Evolutionary conservation across 2,888 invertebrate genomes (phyloP), one percentile per base, ranked within the genome.

Genomic region (Sinodicranocentrus sp.): DNA sequence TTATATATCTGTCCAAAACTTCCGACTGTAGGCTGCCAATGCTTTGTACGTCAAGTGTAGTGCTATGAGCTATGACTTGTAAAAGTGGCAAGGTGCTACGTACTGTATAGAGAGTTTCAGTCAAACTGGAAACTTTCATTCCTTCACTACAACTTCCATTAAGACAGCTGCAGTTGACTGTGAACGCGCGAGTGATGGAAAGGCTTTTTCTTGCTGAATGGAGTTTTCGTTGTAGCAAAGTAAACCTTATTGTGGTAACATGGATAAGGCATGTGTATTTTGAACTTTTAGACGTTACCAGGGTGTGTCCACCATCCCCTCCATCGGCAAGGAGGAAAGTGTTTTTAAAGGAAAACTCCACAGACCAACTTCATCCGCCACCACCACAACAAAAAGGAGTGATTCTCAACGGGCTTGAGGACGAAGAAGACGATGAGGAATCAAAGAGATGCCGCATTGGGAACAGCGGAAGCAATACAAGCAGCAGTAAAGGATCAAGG

Each of bases 291-390:
- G 88, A 88, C 79, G 88, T 88, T 61, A 88, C 88, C 33, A 85
- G 88, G 68, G 87, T 87, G 72, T 85, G 85, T 77, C 87, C 88
- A 72, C 88, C 88, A 63, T 89, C 88, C 17, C 88, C 88, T 77
- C 88, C 88, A 39, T 77, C 87, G 48, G 88, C 88, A 19, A 76
- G 88, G 63, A 75, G 88, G 44, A 89, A 89, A 84, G 84, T 89
- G 23, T 89, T 89, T 73, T 85, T 89, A 8, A 84, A 86, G 54
- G 88, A 88, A 72, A 84, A 87, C 72, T 84, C 87, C 0, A 77
- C 85, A 57, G 82, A 84, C 73, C 83, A 83, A 67, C 79, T 76
- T 78, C 84, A 76, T 28, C 80, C 77, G 54, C 82, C 48, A 44
- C 82, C 82, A 43, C 84, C 72, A 65, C 67, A 57, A 26, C 82